A percentile compares a stretch with the other conserved stretches of the same genome.
Evolutionary conservation across 2,888 invertebrate genomes (phyloP).

Genomic region (Epirrita christyi): DNA sequence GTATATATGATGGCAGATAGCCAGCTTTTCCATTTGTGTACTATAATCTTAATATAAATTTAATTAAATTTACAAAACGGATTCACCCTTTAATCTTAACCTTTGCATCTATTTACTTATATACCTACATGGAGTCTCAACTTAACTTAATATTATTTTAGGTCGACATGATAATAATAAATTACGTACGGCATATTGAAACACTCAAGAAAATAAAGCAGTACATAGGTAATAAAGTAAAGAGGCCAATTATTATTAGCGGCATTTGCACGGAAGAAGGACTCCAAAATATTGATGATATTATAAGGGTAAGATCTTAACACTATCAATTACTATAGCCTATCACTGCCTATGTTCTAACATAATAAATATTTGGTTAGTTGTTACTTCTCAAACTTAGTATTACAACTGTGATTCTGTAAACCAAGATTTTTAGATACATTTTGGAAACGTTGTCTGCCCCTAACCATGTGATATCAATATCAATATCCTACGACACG

Average conservation of each 20-base stretch:
- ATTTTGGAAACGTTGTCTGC: too few species aligned
- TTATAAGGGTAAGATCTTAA: constrained; percentile 47
- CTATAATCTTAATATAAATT: neutral
- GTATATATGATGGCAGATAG: too few species aligned
- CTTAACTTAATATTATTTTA: constrained; percentile 36
- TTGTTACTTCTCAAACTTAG: too few species aligned
- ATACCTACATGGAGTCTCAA: neutral
- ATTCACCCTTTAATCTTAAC: neutral
- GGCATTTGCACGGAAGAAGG: constrained; percentile 52
- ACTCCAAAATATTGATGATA: constrained; percentile 52
- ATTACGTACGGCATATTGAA: constrained; percentile 47
- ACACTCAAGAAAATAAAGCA: constrained; percentile 48
- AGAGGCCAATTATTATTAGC: constrained; percentile 48
- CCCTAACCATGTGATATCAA: too few species aligned
- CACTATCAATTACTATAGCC: too few species aligned
- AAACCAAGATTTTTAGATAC: too few species aligned
- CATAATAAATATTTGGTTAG: too few species aligned
- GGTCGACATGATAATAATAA: constrained; percentile 56
- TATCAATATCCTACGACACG: too few species aligned
- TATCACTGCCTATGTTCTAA: too few species aligned
- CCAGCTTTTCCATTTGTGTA: neutral
- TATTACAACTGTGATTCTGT: too few species aligned
- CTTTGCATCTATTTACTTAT: neutral
- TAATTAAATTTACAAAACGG: neutral
- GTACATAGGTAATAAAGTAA: constrained; percentile 42